Base-by-base conservation (phyloP, 2,888 invertebrate species). In the Parasteatoda lunata region DNA sequence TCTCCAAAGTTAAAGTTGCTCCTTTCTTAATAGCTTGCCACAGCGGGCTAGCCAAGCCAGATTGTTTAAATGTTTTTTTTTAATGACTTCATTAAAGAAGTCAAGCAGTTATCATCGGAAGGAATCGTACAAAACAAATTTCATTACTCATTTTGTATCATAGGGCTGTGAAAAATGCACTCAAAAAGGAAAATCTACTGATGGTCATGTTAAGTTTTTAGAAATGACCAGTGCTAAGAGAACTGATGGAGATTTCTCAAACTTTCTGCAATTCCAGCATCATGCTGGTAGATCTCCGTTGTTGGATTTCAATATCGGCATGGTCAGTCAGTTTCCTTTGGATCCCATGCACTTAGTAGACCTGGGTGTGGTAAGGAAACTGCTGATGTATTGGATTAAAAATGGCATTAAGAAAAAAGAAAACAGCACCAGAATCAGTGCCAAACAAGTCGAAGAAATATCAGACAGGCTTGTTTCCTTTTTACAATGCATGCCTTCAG, bases 301-400 rank as follows among this genome's bases (percentile, higher is more conserved):
- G 7, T 30, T 80, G 6, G n/a, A 80, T 1, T 7, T 80, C 8
- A 51, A 72, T 52, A 7, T 72, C 5, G 72, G 80, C 1, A 13
- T 73, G 51, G 52, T 80, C 51, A 66, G 66, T 9, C 47, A 73
- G 30, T 48, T 72, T 7, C 72, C 80, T n/a, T 45, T 80, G 13
- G 80, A 73, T 48, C 52, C 45, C 13, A 80, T 80, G 80, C 80
- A 80, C 45, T 7, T 80, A 6, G 52, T 80, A 11, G 7, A 13
- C n/a, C 54, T 81, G 7, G 81, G 81, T 47, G 69, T 30, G 5
- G 52, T 81, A 7, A 11, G 68, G 1, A 81, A 81, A 69, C 48
- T 81, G n/a, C 8, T 81, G 4, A 13, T 75, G 0, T 54, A 52
- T 54, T 48, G 73, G 75, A 59, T 73, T 0, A n/a, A 13, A 54